Conservation (phyloP, 2,113 vertebrate genomes). For the Bubo scandiacus region DNA sequence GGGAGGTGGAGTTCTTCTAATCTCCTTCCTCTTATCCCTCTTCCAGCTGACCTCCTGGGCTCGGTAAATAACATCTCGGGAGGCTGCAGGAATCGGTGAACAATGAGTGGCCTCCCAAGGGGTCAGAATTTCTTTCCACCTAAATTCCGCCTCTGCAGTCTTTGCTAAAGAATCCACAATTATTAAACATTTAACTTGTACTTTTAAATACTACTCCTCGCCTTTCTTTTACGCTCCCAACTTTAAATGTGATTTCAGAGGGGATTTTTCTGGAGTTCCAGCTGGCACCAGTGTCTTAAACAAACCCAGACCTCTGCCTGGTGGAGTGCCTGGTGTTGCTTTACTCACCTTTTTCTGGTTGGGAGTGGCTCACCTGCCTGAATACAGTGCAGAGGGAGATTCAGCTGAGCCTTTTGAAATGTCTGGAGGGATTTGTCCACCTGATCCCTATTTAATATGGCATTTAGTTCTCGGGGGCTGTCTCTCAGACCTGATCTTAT, state of each 20-base stretch:
- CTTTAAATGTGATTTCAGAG: not conserved
- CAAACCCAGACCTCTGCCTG: not conserved
- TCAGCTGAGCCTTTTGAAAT: not conserved
- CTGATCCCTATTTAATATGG: not conserved
- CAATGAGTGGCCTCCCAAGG: slow-evolving; percentile 71
- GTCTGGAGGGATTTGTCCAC: not conserved
- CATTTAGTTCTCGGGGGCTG: not conserved
- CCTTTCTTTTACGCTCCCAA: not conserved
- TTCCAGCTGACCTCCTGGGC: slow-evolving; percentile 57
- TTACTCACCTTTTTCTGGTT: not conserved
- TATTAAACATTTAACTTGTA: not conserved
- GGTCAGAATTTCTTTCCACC: not conserved
- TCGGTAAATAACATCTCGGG: slow-evolving; percentile 34
- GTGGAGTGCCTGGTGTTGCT: not conserved
- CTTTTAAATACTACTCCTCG: not conserved
- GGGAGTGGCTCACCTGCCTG: not conserved
- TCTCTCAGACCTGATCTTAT: not conserved
- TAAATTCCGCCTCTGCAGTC: not conserved
- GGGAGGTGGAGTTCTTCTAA: not conserved
- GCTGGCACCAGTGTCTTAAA: not conserved
- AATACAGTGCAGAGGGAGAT: not conserved
- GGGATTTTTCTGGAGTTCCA: not conserved
- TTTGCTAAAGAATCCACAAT: not conserved
- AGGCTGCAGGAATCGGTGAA: slow-evolving; percentile 31
- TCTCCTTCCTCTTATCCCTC: not conserved